These are phyloP conservation scores for Centrocercus urophasianus DNA, from an alignment of 2,113 vertebrate genomes.

Conservation along the genomic window DNA sequence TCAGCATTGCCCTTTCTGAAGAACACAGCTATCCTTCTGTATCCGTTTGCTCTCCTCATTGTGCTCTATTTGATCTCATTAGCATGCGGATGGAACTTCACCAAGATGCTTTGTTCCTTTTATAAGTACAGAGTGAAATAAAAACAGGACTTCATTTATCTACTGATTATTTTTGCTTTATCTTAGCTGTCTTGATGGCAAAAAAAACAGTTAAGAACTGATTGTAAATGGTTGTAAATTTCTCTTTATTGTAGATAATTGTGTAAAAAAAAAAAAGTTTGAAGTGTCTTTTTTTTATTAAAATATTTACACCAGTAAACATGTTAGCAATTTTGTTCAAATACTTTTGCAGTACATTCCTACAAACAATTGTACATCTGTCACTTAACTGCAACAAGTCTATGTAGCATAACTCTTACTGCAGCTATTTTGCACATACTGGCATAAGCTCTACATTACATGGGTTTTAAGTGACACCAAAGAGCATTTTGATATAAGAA, in stretches of 20 bases:
- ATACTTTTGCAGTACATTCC: slow-evolving; percentile 74
- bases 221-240: slow-evolving; percentile 79
- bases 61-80: slow-evolving; percentile 92
- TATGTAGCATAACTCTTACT: slow-evolving; percentile 45
- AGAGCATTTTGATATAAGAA: slow-evolving; percentile 13
- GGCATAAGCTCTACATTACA: slow-evolving; percentile 42
- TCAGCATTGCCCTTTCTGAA: slow-evolving; percentile 93
- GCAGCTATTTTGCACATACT: slow-evolving; percentile 31
- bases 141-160: neutral
- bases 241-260: slow-evolving; percentile 77
- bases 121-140: slow-evolving; percentile 94
- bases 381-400: slow-evolving; percentile 73
- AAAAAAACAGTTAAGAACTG: slow-evolving; percentile 11
- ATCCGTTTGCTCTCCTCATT: slow-evolving; percentile 90
- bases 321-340: slow-evolving; percentile 63
- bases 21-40: slow-evolving; percentile 93
- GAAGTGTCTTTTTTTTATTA: slow-evolving; percentile 67
- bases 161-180: neutral
- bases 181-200: neutral
- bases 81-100: slow-evolving; percentile 96
- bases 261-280: slow-evolving; percentile 72
- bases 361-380: slow-evolving; percentile 72
- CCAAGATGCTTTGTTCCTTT: slow-evolving; percentile 90
- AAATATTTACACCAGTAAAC: slow-evolving; percentile 74
- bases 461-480: slow-evolving; percentile 34